A percentile compares a stretch with the other conserved stretches of the same genome.
phyloP scores from a whole-genome alignment of 1,140 invertebrate genomes.

The Drosophila kohkoa region DNA sequence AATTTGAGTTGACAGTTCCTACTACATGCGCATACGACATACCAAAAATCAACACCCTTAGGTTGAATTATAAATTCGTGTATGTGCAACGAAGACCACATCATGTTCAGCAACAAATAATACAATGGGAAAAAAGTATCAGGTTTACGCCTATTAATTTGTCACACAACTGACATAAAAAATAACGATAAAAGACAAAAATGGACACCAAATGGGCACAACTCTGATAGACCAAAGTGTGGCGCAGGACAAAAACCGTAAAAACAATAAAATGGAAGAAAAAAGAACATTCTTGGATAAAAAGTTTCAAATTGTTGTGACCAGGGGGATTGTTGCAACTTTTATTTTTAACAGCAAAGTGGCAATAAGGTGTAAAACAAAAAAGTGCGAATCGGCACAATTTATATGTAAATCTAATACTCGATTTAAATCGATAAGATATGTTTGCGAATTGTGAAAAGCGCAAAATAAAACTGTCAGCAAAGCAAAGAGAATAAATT shows the following conservation, averaged over 20 bases:
- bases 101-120: constrained; percentile 7
- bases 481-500: neutral
- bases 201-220: constrained; percentile 5
- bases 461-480: constrained; percentile 3
- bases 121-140: constrained; percentile 25
- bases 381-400: neutral
- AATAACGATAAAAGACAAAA: constrained; percentile 42
- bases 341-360: too few species aligned
- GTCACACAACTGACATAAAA: constrained; percentile 27
- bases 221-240: constrained; percentile 25
- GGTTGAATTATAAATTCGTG: constrained; percentile 21
- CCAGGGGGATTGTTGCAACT: too few species aligned
- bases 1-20: constrained; percentile 36
- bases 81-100: neutral
- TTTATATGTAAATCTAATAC: constrained; percentile 33
- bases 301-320: constrained; percentile 37
- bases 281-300: constrained; percentile 4
- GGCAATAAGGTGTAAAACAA: neutral
- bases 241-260: neutral
- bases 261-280: constrained; percentile 19
- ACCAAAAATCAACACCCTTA: constrained; percentile 2
- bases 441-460: constrained; percentile 10
- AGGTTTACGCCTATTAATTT: constrained; percentile 39
- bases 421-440: constrained; percentile 13
- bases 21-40: neutral